Evolutionary conservation across 2,888 invertebrate genomes (phyloP), one percentile per base, ranked within the genome.

Genomic region (Dasysyrphus tricinctus): DNA sequence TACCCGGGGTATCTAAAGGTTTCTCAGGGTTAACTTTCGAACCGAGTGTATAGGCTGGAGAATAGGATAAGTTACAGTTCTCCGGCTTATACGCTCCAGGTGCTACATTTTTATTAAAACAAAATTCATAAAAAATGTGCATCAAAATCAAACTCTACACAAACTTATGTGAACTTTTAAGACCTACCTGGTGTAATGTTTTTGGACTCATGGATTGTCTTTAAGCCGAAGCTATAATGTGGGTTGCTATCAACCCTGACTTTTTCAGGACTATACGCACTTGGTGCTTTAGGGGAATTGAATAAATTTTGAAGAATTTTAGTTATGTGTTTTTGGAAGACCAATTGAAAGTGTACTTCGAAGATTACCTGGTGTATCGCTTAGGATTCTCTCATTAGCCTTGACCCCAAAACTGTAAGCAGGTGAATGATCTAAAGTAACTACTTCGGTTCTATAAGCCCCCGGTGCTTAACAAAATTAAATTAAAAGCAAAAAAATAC

Each of bases 1-100:
- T 89, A 92, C 92, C 91, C 89, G 91, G 89, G 93, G 94, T 54
- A 94, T 85, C 85, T 44, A 74, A n/a, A 9, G 93, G 92, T 87
- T 94, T 94, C 82, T 94, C 94, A n/a, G 91, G 91, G 88, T 94
- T 94, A 24, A 95, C 94, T 92, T 95, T 96, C 70, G 95, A 93
- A 57, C 97, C 96, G 91, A 97, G 95, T 6, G 96, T 96, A 91
- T 94, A 96, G 90, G 91, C 89, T 69, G 96, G 96, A 70, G 95
- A 94, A 89, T 93, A 92, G 94, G 89, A 95, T 94, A 78, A 94
- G 90, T 5, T 92, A 89, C 69, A 93, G 90, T 87, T 93, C 88
- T 94, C 94, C 65, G 94, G 94, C 79, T 91, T 91, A 90, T 96
- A 96, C 12, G 94, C 93, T 83, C 95, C 95, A 37, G 95, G 95